These are phyloP conservation scores for Aphrophora alni DNA, from an alignment of 2,888 invertebrate species.

Conservation along the genomic window DNA sequence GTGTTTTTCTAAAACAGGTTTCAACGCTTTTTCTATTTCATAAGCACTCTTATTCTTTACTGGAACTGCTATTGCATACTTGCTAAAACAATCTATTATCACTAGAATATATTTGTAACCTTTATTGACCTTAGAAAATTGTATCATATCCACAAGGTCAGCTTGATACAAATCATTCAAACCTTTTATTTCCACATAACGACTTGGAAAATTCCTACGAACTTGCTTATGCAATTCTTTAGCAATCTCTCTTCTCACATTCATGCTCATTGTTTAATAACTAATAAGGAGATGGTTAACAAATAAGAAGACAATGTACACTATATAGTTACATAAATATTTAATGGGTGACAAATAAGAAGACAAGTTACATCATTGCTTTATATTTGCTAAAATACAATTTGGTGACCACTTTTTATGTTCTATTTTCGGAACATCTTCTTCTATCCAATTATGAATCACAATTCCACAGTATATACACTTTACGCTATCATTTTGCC, in stretches of 20 bases:
- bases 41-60: constrained; percentile 25
- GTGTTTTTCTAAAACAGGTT: constrained; percentile 16
- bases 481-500: too few relatives aligned
- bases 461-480: too few relatives aligned
- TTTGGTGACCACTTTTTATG: background rate
- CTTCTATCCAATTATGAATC: too few relatives aligned
- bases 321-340: too few relatives aligned
- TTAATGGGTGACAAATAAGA: background rate
- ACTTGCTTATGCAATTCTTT: constrained; percentile 33
- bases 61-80: constrained; percentile 20
- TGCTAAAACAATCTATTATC: constrained; percentile 18
- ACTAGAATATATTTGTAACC: constrained; percentile 9
- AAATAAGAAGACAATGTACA: too few relatives aligned
- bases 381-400: background rate
- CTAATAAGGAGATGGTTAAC: background rate
- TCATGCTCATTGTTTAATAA: background rate
- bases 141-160: constrained; percentile 36
- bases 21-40: constrained; percentile 21
- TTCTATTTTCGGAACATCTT: too few relatives aligned
- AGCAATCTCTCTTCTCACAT: constrained; percentile 10
- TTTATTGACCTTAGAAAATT: background rate
- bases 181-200: constrained; percentile 30
- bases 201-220: constrained; percentile 11
- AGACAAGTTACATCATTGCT: background rate
- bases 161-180: constrained; percentile 32